These are phyloP conservation scores for Phenacoccus solenopsis DNA, from an alignment of 1,140 invertebrate genomes.

Conservation along the genomic window DNA sequence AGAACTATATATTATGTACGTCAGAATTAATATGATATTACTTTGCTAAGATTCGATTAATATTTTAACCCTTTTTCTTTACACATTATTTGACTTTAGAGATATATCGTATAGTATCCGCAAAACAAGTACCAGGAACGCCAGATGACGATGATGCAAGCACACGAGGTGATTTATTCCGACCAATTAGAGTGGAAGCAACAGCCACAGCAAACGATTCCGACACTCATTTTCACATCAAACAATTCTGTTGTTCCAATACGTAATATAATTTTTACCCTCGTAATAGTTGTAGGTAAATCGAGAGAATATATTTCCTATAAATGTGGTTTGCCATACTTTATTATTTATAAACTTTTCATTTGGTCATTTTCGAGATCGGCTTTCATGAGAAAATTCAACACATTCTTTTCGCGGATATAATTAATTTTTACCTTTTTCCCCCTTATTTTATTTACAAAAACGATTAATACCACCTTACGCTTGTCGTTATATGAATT, in stretches of 20 bases:
- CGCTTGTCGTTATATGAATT: not conserved
- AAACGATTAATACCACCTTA: conserved; percentile 2
- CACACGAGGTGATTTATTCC: conserved; percentile 21
- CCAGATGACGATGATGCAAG: conserved; percentile 22
- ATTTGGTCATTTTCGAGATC: not conserved
- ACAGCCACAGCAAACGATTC: conserved; percentile 21
- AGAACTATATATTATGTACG: too few species aligned
- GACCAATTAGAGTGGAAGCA: conserved; percentile 24
- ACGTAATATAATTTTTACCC: conserved; percentile 8
- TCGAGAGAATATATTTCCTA: not conserved
- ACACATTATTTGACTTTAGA: conserved; percentile 21
- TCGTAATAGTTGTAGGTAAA: not conserved
- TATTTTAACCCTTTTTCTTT: not conserved
- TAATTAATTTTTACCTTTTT: not conserved
- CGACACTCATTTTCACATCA: conserved; percentile 22
- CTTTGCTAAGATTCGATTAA: too few species aligned
- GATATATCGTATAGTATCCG: conserved; percentile 25
- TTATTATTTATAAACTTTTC: not conserved
- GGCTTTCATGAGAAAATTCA: not conserved
- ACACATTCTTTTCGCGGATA: not conserved
- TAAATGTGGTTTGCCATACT: not conserved
- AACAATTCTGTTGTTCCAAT: conserved; percentile 22
- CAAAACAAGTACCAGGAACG: conserved; percentile 23
- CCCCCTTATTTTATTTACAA: not conserved
- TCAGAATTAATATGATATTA: too few species aligned